A percentile compares a stretch with the other conserved stretches of the same genome.
These are phyloP conservation scores for Ammodytes marinus DNA, from an alignment of 2,113 vertebrate species.

Conservation along the genomic window DNA sequence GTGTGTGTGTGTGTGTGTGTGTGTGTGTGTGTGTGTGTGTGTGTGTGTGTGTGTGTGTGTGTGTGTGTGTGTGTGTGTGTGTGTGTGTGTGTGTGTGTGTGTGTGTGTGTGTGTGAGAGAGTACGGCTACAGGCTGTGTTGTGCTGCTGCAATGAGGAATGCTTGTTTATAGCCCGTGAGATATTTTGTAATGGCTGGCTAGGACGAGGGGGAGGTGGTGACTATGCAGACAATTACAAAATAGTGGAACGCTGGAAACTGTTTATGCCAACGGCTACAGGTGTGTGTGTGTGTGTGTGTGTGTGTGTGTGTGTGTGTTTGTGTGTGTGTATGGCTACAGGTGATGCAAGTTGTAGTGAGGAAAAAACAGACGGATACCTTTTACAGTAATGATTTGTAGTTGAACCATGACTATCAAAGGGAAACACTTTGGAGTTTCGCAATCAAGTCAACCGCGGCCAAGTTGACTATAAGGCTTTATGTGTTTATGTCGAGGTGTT, in stretches of 20 bases:
- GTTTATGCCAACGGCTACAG: constrained; percentile 52
- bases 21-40: too few species aligned
- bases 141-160: constrained; percentile 40
- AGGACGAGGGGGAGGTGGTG: constrained; percentile 57
- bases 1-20: too few species aligned
- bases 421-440: neutral
- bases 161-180: constrained; percentile 58
- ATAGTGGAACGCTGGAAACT: constrained; percentile 66
- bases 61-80: too few species aligned
- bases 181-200: constrained; percentile 60
- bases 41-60: too few species aligned
- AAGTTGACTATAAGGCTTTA: neutral
- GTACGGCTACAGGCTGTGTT: constrained; percentile 1
- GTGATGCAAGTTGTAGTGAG: constrained; percentile 1
- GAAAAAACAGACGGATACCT: neutral
- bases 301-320: constrained; percentile 30
- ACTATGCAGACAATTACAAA: constrained; percentile 70
- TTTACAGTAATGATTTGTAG: constrained; percentile 45
- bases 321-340: too few species aligned
- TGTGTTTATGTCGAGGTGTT: neutral
- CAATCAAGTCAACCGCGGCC: neutral
- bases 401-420: neutral
- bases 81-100: too few species aligned
- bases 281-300: constrained; percentile 43
- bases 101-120: too few species aligned